Evolutionary conservation across 2,888 invertebrate genomes (phyloP).

Genomic region (Eupithecia insigniata): DNA sequence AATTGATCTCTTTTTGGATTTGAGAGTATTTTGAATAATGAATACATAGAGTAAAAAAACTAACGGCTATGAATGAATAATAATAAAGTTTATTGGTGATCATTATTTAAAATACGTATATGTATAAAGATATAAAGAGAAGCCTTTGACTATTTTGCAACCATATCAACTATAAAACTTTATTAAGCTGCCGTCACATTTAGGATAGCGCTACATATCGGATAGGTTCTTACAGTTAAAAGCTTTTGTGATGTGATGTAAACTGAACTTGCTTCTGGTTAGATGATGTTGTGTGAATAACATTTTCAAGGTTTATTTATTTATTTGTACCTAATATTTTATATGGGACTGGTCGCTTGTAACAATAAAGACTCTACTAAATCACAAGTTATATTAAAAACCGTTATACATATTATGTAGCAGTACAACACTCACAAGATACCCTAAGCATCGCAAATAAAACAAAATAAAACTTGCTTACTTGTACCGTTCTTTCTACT

Average conservation of each 20-base stretch:
- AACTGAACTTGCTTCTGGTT: too few relatives aligned
- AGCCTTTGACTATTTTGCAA: not conserved
- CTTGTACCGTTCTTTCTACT: conserved; percentile 80
- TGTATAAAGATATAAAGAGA: not conserved
- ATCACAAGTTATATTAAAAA: not conserved
- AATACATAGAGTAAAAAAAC: too few relatives aligned
- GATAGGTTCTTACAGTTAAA: too few relatives aligned
- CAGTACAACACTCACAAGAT: not conserved
- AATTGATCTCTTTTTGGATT: conserved; percentile 6
- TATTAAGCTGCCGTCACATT: not conserved
- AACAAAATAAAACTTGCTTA: conserved; percentile 44
- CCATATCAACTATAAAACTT: not conserved
- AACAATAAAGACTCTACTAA: not conserved
- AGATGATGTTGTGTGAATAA: too few relatives aligned
- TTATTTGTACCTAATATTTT: too few relatives aligned
- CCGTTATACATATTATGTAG: too few relatives aligned
- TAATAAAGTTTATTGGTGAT: too few relatives aligned
- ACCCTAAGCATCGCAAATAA: not conserved
- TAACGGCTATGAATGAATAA: too few relatives aligned
- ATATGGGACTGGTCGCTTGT: not conserved
- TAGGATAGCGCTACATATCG: not conserved
- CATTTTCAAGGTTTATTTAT: too few relatives aligned
- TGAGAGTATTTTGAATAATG: not conserved
- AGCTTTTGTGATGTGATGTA: too few relatives aligned
- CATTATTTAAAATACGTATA: too few relatives aligned